Evolutionary conservation across 1,140 invertebrate species (phyloP), one percentile per base, ranked within the genome.

Genomic region (Lepidurus apus): DNA sequence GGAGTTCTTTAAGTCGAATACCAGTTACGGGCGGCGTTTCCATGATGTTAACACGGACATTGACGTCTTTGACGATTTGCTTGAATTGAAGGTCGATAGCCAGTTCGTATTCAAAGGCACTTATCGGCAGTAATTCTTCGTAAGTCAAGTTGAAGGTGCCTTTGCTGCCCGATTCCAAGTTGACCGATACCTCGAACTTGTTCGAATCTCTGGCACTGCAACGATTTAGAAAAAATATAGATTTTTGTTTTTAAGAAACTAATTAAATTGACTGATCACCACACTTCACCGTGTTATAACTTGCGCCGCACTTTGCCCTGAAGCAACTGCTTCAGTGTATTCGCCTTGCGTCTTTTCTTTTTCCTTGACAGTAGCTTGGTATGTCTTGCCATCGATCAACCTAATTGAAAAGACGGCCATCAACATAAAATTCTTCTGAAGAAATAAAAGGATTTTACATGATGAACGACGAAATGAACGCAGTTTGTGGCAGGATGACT

Each of bases 291-390:
- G 45, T 10, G 76, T 43, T n/a, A 47, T 47, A n/a, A 77, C 85
- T 80, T 90, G 89, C n/a, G 87, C 90, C 10, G 91, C 91, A 7
- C 87, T 86, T 74, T 88, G 82, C 7, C 91, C 91, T 53, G 85
- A 84, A 3, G 85, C 83, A 1, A 91, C 87, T 7, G 91, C 91
- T 47, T 88, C 82, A 43, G 87, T 84, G 82, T 91, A 91, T 43
- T 88, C 89, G 80, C 88, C 85, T 82, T 89, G 89, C 0, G 91
- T 91, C 84, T 90, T 87, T 83, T 89, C 86, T 85, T 89, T 90
- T 81, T 89, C 88, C 82, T 89, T 85, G 2, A 89, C 86, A 78
- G 87, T 87, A 17, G 88, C 88, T 80, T 87, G 84, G 79, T 87
- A 88, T 1, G 82, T 81, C 82, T 87, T 86, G 13, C 87, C 87